Conservation (phyloP, 2,888 invertebrate species). For the Parapristionchus giblindavisi region DNA sequence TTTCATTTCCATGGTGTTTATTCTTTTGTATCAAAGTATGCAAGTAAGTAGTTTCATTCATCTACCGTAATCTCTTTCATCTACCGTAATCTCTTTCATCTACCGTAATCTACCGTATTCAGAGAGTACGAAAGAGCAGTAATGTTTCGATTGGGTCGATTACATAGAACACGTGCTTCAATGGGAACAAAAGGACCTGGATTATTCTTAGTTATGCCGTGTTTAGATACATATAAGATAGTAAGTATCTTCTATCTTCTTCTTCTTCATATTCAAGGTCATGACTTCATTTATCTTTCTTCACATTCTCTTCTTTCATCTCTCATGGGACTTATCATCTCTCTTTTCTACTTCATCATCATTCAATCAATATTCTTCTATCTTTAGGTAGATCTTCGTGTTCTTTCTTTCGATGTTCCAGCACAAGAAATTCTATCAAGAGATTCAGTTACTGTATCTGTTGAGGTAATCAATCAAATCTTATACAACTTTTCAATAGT, state of each 20-base stretch:
- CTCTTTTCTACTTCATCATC: not conserved
- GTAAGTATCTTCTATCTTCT: constrained; percentile 43
- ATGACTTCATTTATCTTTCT: constrained; percentile 26
- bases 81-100: not conserved
- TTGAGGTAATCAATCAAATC: constrained; percentile 69
- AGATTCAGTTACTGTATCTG: constrained; percentile 73
- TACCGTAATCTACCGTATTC: not conserved
- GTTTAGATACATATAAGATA: constrained; percentile 81
- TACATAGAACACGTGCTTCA: constrained; percentile 69
- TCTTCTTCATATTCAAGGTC: not conserved
- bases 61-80: not conserved
- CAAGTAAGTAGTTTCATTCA: constrained; percentile 54
- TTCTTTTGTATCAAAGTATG: constrained; percentile 66
- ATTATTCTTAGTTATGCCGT: constrained; percentile 93
- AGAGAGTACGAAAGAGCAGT: constrained; percentile 80
- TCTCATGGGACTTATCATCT: constrained; percentile 9
- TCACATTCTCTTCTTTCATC: not conserved
- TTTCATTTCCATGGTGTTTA: constrained; percentile 67
- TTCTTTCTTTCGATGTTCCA: constrained; percentile 92
- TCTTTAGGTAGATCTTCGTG: constrained; percentile 66
- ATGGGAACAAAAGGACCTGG: constrained; percentile 80
- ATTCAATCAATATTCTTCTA: not conserved
- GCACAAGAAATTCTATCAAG: constrained; percentile 80
- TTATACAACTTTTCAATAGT: no score
- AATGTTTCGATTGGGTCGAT: constrained; percentile 85